Conservation (phyloP, 2,888 invertebrate species). For the Scaptomyza polygonia region DNA sequence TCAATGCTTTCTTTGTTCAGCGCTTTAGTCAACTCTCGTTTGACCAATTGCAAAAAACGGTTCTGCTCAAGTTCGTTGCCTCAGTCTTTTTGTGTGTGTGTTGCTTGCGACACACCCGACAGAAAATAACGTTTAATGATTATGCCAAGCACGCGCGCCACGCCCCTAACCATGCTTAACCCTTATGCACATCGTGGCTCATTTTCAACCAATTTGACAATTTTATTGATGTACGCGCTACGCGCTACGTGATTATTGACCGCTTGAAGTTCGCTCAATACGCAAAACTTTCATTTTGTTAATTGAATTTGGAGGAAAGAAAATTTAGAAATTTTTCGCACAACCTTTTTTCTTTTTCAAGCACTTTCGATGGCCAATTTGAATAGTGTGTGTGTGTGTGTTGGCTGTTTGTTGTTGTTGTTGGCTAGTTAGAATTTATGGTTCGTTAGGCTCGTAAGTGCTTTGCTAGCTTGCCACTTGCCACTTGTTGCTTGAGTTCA, state of each 20-base stretch:
- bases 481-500: constrained; percentile 21
- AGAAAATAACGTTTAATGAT: constrained; percentile 14
- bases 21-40: not conserved
- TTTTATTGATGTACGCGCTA: constrained; percentile 73
- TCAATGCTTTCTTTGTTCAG: no score
- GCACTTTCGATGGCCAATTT: constrained; percentile 54
- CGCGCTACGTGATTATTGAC: constrained; percentile 65
- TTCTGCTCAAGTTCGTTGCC: constrained; percentile 47
- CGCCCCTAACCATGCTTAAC: constrained; percentile 46
- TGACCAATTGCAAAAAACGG: constrained; percentile 4
- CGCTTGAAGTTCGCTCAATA: constrained; percentile 35
- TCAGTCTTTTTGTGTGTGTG: constrained; percentile 32
- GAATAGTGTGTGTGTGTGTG: constrained; percentile 3
- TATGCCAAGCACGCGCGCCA: constrained; percentile 53
- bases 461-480: not conserved
- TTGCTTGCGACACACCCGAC: constrained; percentile 28
- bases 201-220: constrained; percentile 71
- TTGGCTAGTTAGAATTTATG: constrained; percentile 53
- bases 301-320: constrained; percentile 52
- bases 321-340: constrained; percentile 63
- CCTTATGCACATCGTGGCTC: constrained; percentile 35
- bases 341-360: constrained; percentile 35
- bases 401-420: no score
- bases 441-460: constrained; percentile 53
- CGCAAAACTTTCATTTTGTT: constrained; percentile 73